Conservation (phyloP, 1,140 invertebrate species). For the Chironomus striatipennis region DNA sequence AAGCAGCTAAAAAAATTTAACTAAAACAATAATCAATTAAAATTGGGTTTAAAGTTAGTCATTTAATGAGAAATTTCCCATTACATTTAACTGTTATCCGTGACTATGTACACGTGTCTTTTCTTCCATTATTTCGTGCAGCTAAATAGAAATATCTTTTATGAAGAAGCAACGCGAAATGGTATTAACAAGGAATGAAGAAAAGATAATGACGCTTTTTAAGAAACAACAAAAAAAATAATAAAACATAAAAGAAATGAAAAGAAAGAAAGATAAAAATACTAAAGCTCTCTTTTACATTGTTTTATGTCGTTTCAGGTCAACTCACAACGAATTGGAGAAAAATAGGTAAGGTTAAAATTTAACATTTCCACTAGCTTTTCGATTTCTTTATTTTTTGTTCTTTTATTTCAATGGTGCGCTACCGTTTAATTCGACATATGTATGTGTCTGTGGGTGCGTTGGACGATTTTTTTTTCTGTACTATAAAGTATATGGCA, state of each 20-base stretch:
- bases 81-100: not conserved
- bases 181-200: not conserved
- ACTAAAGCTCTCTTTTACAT: slow-evolving; percentile 20
- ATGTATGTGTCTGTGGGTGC: not conserved
- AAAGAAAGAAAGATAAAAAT: not conserved
- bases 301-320: slow-evolving; percentile 34
- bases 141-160: not conserved
- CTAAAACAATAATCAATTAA: too few relatives aligned
- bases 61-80: slow-evolving; percentile 13
- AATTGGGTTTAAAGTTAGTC: too few relatives aligned
- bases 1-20: too few relatives aligned
- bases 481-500: not conserved
- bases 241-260: too few relatives aligned
- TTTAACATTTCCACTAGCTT: not conserved
- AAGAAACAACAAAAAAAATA: not conserved
- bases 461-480: not conserved
- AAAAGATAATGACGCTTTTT: slow-evolving; percentile 17
- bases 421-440: not conserved
- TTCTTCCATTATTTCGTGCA: not conserved
- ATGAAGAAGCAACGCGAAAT: slow-evolving; percentile 16
- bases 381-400: not conserved
- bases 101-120: slow-evolving; percentile 16
- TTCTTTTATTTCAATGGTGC: not conserved
- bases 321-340: slow-evolving; percentile 40
- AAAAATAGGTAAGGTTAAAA: slow-evolving; percentile 38